phyloP scores from a whole-genome alignment of 2,797 vertebrate species.

The Hyperoplus immaculatus region DNA sequence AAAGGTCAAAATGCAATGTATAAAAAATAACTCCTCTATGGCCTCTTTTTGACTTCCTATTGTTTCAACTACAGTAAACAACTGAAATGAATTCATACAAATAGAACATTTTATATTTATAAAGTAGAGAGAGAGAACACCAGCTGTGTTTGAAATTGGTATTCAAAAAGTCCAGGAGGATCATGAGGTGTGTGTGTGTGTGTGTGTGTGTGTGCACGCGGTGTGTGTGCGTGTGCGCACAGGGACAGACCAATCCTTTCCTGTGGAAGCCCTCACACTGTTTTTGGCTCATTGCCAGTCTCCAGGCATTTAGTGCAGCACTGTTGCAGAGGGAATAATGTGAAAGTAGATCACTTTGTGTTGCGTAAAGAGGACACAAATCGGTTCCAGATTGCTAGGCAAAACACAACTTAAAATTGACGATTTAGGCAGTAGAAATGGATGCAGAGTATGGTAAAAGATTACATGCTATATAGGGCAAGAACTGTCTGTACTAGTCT shows the following conservation, averaged over 20 bases:
- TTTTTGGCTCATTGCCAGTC: constrained; percentile 57
- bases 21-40: background rate
- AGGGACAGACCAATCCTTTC: constrained; percentile 52
- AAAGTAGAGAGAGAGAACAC: background rate
- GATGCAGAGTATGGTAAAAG: background rate
- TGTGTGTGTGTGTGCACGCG: constrained; percentile 21
- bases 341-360: constrained; percentile 39
- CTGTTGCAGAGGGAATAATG: constrained; percentile 24
- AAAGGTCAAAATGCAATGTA: background rate
- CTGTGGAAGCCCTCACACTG: constrained; percentile 61
- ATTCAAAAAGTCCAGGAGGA: constrained; percentile 23
- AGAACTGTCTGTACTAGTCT: background rate
- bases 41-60: background rate
- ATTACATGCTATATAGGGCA: background rate
- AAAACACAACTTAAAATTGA: constrained; percentile 1
- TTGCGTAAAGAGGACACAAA: constrained; percentile 38
- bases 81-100: too few species aligned
- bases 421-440: constrained; percentile 11
- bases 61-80: background rate
- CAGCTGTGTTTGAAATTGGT: constrained; percentile 43
- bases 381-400: constrained; percentile 42
- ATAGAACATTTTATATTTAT: too few species aligned
- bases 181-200: constrained; percentile 11
- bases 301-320: constrained; percentile 45
- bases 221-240: constrained; percentile 22